Percentiles rank a stretch among this genome's conserved stretches.
Conservation (phyloP, 2,888 invertebrate species). For the Pseudococcus viburni region DNA sequence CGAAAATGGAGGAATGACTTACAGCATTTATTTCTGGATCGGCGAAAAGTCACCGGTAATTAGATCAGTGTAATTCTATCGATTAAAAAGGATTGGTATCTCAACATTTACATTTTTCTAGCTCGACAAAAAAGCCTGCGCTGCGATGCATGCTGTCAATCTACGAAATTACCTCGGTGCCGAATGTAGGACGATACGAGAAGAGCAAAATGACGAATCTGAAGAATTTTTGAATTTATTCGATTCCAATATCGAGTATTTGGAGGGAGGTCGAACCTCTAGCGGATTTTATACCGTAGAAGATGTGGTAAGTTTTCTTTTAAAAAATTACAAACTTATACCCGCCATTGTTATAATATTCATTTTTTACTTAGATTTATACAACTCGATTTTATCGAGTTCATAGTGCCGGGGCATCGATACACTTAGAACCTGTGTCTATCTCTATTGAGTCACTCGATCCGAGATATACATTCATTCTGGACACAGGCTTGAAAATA, state of each 20-base stretch:
- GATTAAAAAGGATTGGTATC: background rate
- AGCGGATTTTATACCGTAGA: slow-evolving; percentile 98
- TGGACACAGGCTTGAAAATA: slow-evolving; percentile 89
- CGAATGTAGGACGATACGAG: slow-evolving; percentile 91
- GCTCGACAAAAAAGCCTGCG: slow-evolving; percentile 95
- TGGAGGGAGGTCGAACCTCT: slow-evolving; percentile 97
- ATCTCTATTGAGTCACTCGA: slow-evolving; percentile 84
- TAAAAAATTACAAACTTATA: background rate
- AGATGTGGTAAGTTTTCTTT: slow-evolving; percentile 78
- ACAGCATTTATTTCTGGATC: slow-evolving; percentile 98
- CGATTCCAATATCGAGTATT: slow-evolving; percentile 91
- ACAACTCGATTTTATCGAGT: slow-evolving; percentile 89
- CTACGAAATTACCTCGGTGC: slow-evolving; percentile 96
- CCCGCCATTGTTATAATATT: background rate
- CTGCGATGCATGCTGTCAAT: slow-evolving; percentile 99
- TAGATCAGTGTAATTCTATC: slow-evolving; percentile 10
- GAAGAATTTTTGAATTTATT: slow-evolving; percentile 96
- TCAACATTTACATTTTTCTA: slow-evolving; percentile 71
- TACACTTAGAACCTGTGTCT: slow-evolving; percentile 91
- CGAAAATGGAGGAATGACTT: slow-evolving; percentile 81
- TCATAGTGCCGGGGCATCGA: slow-evolving; percentile 85
- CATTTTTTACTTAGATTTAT: slow-evolving; percentile 77
- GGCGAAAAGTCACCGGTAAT: slow-evolving; percentile 92
- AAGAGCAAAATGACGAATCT: slow-evolving; percentile 97
- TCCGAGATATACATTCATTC: slow-evolving; percentile 90